These are phyloP conservation scores for Ara ararauna DNA, from an alignment of 2,797 vertebrate genomes.

Conservation along the genomic window DNA sequence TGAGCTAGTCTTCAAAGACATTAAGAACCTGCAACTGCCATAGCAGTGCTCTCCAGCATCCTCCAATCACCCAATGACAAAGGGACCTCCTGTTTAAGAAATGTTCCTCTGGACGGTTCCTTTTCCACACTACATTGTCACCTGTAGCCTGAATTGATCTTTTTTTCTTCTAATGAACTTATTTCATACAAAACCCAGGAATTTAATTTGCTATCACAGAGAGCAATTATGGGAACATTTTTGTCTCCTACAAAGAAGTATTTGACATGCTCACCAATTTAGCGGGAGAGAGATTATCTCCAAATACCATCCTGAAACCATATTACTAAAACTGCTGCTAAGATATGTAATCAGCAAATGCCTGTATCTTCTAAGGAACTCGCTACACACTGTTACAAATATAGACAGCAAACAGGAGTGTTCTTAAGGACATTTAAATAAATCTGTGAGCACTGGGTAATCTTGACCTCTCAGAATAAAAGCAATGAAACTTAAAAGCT, in stretches of 20 bases:
- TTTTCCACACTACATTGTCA: neutral
- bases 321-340: constrained; percentile 40
- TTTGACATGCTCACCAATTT: neutral
- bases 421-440: constrained; percentile 24
- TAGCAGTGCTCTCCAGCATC: neutral
- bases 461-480: neutral
- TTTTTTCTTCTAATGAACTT: neutral
- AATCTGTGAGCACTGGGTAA: neutral
- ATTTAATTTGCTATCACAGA: neutral
- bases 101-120: neutral
- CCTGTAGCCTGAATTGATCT: neutral
- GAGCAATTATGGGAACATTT: neutral
- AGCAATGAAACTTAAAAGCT: neutral
- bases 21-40: neutral
- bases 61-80: neutral
- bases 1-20: neutral
- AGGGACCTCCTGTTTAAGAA: neutral
- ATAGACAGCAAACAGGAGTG: neutral
- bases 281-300: neutral
- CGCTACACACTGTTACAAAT: constrained; percentile 25
- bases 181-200: neutral
- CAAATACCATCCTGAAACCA: constrained; percentile 21
- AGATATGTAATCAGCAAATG: constrained; percentile 37
- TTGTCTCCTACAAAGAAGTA: neutral
- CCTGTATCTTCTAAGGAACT: neutral